Base-by-base conservation (phyloP, 2,113 vertebrate genomes). In the Scolopax mira region DNA sequence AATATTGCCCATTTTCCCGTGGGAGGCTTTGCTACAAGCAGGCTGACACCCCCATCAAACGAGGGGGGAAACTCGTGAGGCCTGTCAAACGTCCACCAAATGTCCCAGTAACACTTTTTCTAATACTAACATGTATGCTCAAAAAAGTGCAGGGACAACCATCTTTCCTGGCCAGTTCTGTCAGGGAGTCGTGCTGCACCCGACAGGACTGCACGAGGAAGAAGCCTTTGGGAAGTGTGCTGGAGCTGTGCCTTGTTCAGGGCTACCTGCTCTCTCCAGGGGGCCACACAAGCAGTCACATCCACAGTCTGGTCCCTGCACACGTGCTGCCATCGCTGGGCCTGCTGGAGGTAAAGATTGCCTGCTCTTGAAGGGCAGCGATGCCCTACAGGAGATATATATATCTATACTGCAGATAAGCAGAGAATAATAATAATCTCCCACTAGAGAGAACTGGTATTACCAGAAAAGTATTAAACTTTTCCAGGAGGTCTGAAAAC, bases 251-350 rank as follows among this genome's bases (percentile, higher is more conserved):
- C 79, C 48, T 15, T 21, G 13, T 9, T 39, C 44, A 3, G 71
- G 44, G 25, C 3, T 22, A 10, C 54, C 58, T 39, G 58, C 85
- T 69, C 37, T 7, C 18, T 14, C 24, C 55, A 39, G 25, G 19
- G 61, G 79, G 61, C 52, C 48, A n/a, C 0, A 0, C 7, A 31
- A 52, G 16, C 35, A 37, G 39, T 2, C 14, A 9, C 16, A 25
- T 51, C n/a, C 54, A 37, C 15, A 19, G 48, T 7, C 41, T 24
- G 35, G 22, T 15, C 51, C 13, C 1, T 11, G 46, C 10, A 3
- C 1, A 0, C 2, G 31, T 41, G 44, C 71, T 67, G 70, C 57
- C 27, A 0, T 21, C 0, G 4, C 79, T 27, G 39, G 37, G 51
- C 65, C 84, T 71, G 74, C 81, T 42, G 25, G 0, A 0, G 10